Evolutionary conservation across 2,797 vertebrate genomes (phyloP).

Genomic region (Acrocephalus scirpaceus): DNA sequence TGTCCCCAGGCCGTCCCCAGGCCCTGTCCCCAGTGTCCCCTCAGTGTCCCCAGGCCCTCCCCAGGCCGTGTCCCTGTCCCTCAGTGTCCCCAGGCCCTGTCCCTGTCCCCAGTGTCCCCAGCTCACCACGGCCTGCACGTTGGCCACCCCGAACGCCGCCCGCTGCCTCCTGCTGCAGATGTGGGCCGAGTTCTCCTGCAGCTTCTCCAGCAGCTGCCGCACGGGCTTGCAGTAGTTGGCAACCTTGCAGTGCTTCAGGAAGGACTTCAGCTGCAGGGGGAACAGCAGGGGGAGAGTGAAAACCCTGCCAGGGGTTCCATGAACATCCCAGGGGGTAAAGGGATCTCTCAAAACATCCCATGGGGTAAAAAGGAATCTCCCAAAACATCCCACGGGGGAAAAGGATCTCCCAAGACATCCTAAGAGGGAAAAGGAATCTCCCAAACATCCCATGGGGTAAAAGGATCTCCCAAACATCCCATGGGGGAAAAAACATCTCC

Average conservation of each 20-base stretch:
- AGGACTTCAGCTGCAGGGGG: constrained; percentile 87
- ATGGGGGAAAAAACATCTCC: too few relatives aligned
- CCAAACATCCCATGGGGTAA: too few relatives aligned
- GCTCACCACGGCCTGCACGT: constrained; percentile 86
- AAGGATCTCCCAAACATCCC: too few relatives aligned
- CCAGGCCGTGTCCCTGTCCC: too few relatives aligned
- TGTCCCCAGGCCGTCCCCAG: too few relatives aligned
- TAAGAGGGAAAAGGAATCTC: too few relatives aligned
- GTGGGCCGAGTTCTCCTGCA: constrained; percentile 91
- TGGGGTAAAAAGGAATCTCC: too few relatives aligned
- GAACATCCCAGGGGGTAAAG: background rate
- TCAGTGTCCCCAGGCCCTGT: too few relatives aligned
- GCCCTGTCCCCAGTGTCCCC: too few relatives aligned
- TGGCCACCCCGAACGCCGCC: constrained; percentile 85
- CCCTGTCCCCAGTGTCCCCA: background rate
- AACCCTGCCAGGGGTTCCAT: background rate
- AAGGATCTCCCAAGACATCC: too few relatives aligned
- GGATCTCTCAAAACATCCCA: background rate
- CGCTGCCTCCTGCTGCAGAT: constrained; percentile 84
- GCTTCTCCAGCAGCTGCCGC: constrained; percentile 93
- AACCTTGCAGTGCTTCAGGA: constrained; percentile 96
- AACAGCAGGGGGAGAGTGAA: background rate
- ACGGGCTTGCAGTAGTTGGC: constrained; percentile 95
- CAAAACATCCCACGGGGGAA: too few relatives aligned
- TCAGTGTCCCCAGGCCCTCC: too few relatives aligned